Base-by-base conservation (phyloP, 2,797 vertebrate species). In the Nannoperca australis region DNA sequence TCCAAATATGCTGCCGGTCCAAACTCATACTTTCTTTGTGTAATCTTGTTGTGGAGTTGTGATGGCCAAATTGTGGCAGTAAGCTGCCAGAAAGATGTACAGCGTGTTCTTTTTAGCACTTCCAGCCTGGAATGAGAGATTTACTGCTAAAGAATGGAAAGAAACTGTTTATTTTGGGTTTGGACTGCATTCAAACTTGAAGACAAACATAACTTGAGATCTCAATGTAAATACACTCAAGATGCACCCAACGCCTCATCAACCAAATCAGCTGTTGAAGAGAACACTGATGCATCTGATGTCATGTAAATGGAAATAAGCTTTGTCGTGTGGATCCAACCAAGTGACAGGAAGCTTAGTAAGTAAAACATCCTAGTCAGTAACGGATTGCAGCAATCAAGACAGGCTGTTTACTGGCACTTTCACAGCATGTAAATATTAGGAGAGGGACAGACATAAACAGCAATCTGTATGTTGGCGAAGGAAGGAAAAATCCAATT, bases 361-460 rank as follows among this genome's bases (percentile, higher is more conserved):
- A 27, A 71, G 70, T 49, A 70, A 62, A 84, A 78, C 49, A 62
- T 45, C 45, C 22, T 3, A 3, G 30, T 73, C 47, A 42, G 77
- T 51, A 54, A 70, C 17, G 10, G 71, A 79, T 73, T 49, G 44
- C 38, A 69, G 54, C 34, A 73, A 70, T 78, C 47, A 54, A 55
- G 70, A 84, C 54, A 5, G 62, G 54, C 71, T 79, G 83, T 84
- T 87, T 67, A 78, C 80, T 74, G 81, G 65, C 70, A 51, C 65
- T 18, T 70, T 34, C 50, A 60, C 72, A 66, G 40, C 38, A 22
- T 73, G 56, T 88, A 81, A 86, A 88, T 68, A 74, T 68, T 63
- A 66, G 20, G 50, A 77, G 42, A 64, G 38, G 12, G 42, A 68
- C 63, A 71, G 54, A 73, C 56, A 77, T 51, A 55, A 78, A 76